Conservation (phyloP, 2,113 vertebrate species). For the Cyphomyrus discorhynchus region DNA sequence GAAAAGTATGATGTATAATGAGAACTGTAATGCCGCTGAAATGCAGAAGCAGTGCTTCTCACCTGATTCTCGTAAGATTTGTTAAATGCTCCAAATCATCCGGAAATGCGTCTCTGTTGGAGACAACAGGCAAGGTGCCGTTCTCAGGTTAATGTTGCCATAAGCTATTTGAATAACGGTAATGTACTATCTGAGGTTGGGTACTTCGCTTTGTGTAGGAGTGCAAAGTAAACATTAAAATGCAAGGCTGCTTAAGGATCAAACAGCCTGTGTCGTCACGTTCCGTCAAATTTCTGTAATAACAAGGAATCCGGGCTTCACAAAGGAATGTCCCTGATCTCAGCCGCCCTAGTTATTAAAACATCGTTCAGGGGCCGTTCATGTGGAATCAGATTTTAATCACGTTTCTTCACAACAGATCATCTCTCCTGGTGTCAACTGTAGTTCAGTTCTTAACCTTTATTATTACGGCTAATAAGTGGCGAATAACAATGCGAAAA, state of each 20-base stretch:
- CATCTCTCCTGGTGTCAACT: neutral
- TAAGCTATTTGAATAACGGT: neutral
- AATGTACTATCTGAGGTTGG: neutral
- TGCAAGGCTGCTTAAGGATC: neutral
- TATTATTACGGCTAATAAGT: neutral
- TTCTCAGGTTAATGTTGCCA: neutral
- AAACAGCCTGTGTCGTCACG: neutral
- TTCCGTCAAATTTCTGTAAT: neutral
- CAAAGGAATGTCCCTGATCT: neutral
- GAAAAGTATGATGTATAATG: neutral
- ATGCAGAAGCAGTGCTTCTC: neutral
- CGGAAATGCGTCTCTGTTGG: neutral
- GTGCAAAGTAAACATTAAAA: slow-evolving; percentile 9
- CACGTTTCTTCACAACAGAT: neutral
- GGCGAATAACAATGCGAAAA: neutral
- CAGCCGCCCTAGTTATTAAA: neutral
- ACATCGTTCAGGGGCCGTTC: neutral
- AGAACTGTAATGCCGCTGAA: neutral
- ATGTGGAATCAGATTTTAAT: slow-evolving; percentile 14
- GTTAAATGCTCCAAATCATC: neutral
- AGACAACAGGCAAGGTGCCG: neutral
- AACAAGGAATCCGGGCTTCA: neutral
- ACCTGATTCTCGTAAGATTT: neutral
- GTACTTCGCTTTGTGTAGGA: neutral
- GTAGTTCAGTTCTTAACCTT: neutral